phyloP scores from a whole-genome alignment of 2,797 vertebrate genomes.

The Sarcoramphus papa region DNA sequence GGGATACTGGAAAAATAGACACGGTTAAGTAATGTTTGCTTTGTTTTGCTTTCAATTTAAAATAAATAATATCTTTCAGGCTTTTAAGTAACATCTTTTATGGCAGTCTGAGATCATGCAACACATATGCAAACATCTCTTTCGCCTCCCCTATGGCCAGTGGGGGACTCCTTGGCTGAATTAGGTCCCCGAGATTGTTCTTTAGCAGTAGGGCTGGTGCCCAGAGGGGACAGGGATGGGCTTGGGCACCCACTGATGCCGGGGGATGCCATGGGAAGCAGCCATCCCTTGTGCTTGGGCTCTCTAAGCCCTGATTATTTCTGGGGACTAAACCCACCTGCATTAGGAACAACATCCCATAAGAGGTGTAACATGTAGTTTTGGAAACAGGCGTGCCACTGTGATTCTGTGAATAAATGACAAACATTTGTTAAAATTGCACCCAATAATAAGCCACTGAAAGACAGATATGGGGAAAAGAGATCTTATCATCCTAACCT shows the following conservation, averaged over 20 bases:
- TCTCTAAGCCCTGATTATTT: background rate
- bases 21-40: background rate
- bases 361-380: background rate
- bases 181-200: background rate
- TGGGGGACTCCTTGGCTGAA: background rate
- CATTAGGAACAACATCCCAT: rapidly evolving
- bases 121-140: background rate
- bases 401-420: background rate
- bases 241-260: background rate
- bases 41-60: constrained; percentile 35
- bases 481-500: background rate
- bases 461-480: background rate
- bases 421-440: background rate
- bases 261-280: background rate
- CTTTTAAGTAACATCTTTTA: background rate
- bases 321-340: background rate
- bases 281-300: background rate
- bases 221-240: background rate
- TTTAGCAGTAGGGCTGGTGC: background rate
- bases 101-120: background rate
- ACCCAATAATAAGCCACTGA: background rate
- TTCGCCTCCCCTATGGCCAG: background rate
- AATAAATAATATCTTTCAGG: constrained; percentile 1
- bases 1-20: background rate
- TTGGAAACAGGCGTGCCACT: background rate